These are phyloP conservation scores for Panthera tigris DNA, from an alignment of 2,113 vertebrate genomes.

Conservation along the genomic window DNA sequence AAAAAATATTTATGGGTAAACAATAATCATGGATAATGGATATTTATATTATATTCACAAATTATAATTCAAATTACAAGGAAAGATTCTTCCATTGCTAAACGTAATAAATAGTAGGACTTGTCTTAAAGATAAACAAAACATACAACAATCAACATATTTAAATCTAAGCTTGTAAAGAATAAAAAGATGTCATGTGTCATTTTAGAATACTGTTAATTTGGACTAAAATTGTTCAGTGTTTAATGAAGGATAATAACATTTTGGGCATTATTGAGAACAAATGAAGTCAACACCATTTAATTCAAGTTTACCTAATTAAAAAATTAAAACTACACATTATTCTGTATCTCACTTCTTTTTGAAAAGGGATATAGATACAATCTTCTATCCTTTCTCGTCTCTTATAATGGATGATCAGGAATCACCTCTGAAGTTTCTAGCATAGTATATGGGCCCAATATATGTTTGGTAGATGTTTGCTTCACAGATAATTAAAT, in stretches of 20 bases:
- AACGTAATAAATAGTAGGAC: neutral
- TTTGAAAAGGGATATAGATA: neutral
- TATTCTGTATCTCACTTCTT: neutral
- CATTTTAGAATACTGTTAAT: conserved; percentile 35
- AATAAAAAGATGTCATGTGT: neutral
- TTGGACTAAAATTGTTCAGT: neutral
- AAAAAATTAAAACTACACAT: neutral
- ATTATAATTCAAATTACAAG: neutral
- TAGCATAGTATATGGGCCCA: neutral
- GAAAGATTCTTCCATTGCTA: neutral
- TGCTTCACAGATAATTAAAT: neutral
- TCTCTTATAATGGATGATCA: neutral
- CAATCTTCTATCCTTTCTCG: neutral
- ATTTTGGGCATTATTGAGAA: conserved; percentile 12
- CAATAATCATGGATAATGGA: neutral
- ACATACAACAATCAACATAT: neutral
- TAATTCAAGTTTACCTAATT: neutral
- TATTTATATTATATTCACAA: neutral
- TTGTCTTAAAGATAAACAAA: conserved; percentile 9
- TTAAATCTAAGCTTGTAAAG: neutral
- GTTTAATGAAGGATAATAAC: neutral
- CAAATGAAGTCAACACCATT: neutral
- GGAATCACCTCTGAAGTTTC: neutral
- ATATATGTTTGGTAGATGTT: neutral
- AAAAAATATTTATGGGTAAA: neutral